Base-by-base conservation (phyloP, 1,140 invertebrate genomes). In the Aphelinus atriplicis region DNA sequence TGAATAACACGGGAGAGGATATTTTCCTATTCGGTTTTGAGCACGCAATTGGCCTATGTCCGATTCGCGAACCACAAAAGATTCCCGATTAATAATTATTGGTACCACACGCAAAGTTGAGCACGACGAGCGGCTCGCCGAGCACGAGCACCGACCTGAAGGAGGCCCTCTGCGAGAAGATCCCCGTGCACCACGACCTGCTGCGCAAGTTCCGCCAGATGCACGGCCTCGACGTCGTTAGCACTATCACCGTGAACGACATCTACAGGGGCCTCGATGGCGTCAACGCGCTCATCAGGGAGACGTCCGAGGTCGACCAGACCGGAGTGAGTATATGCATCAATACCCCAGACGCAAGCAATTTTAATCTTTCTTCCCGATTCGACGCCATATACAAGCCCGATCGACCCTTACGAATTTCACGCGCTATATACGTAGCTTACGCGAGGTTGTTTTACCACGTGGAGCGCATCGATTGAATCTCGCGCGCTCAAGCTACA, bases 151-250 rank as follows among this genome's bases (percentile, higher is more conserved):
- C 57, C 26, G 73, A 84, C 62, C 74, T 84, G n/a, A 85, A 85
- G 60, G 84, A 85, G 65, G 84, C 81, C 6, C 68, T 85, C 0
- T 78, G 79, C 56, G 84, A 85, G 55, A 85, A 85, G 48, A 85
- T 85, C 43, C 82, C 83, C 0, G 3, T 85, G 2, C 80, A 85
- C 43, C 79, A 85, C 26, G 84, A 85, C 61, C 77, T 82, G 0
- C 42, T 85, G 5, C 71, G 83, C 47, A 83, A 82, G 63, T 81
- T 85, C 63, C 81, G 80, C 43, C 77, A 74, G 9, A 65, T 80
- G 7, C 75, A 82, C 50, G 83, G 82, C 1, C 57, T 77, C 0
- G 74, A 67, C 3, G 72, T 84, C 0, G 68, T 84, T 47, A 83
- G 81, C 55, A 71, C 77, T 0, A 78, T 84, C 45, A 85, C 81